Evolutionary conservation across 2,888 invertebrate genomes (phyloP).

Genomic region (Acleris cristana): DNA sequence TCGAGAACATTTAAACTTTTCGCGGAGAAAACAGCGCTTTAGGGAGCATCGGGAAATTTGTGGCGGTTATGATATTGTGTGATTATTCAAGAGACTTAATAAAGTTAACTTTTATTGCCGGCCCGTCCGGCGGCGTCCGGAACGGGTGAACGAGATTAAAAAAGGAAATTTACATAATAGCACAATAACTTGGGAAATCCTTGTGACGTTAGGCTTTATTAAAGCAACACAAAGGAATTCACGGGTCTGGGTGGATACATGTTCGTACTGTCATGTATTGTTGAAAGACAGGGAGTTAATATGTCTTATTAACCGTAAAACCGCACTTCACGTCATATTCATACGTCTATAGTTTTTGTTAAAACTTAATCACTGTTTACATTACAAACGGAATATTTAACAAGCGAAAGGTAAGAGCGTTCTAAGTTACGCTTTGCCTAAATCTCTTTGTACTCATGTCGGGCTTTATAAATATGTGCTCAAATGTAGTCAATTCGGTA

Average conservation of each 20-base stretch:
- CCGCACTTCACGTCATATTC: no score
- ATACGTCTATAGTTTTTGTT: no score
- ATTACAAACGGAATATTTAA: no score
- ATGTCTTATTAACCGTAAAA: no score
- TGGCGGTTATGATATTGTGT: conserved; percentile 9
- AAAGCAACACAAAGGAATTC: background rate
- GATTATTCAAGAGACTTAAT: conserved; percentile 40
- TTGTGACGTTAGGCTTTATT: conserved; percentile 14
- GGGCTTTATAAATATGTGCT: no score
- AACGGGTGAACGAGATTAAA: conserved; percentile 38
- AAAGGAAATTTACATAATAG: conserved; percentile 37
- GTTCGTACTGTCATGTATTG: background rate
- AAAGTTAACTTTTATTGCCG: conserved; percentile 45
- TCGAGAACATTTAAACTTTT: background rate
- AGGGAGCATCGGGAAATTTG: background rate
- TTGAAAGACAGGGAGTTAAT: no score
- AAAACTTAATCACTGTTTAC: no score
- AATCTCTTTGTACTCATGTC: no score
- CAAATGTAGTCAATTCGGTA: no score
- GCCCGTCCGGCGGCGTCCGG: conserved; percentile 25
- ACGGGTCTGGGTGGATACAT: background rate
- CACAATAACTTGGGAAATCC: conserved; percentile 27
- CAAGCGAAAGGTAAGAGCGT: no score
- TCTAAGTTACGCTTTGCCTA: no score
- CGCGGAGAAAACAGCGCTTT: background rate